phyloP scores from a whole-genome alignment of 2,113 vertebrate species.

The Lepisosteus oculatus region DNA sequence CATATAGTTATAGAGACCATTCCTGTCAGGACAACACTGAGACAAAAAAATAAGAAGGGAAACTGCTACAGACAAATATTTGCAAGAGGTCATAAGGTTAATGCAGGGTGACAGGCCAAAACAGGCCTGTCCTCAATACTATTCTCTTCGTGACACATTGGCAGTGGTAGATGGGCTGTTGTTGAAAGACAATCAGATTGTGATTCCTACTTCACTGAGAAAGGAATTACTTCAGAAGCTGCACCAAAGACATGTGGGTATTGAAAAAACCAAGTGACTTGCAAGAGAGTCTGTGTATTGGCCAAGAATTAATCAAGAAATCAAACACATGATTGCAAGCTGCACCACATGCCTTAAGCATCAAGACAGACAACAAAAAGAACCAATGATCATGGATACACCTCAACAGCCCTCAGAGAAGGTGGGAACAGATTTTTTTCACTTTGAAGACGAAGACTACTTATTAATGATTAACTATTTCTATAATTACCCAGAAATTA shows the following conservation, averaged over 20 bases:
- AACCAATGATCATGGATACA: not conserved
- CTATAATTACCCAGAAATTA: constrained; percentile 1
- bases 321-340: too few species aligned
- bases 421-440: not conserved
- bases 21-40: not conserved
- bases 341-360: not conserved
- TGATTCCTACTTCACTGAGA: not conserved
- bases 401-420: constrained; percentile 1
- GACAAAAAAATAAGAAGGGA: not conserved
- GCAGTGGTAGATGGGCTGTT: not conserved
- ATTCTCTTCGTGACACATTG: not conserved
- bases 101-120: not conserved
- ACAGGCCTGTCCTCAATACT: not conserved
- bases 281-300: not conserved
- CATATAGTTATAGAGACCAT: too few species aligned
- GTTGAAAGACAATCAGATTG: not conserved
- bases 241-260: not conserved
- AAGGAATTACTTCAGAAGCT: not conserved
- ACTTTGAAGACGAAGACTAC: not conserved
- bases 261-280: not conserved
- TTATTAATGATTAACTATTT: not conserved
- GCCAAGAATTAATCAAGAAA: not conserved
- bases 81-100: not conserved
- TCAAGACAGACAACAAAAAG: not conserved
- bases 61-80: not conserved